Evolutionary conservation across 2,888 invertebrate genomes (phyloP).

Genomic region (Acrobasis consociella): DNA sequence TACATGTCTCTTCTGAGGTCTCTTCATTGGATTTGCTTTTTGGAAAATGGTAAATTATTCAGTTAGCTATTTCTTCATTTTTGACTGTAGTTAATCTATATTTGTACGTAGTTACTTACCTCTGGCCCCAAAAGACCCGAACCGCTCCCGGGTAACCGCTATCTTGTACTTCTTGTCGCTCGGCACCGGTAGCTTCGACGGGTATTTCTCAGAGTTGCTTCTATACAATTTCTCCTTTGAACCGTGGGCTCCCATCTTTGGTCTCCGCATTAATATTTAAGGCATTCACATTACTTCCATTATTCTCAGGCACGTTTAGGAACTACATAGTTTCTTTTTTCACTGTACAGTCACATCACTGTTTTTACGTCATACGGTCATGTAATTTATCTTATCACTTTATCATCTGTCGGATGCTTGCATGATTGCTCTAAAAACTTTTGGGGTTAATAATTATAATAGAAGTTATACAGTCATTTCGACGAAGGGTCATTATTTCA

Average conservation of each 20-base stretch:
- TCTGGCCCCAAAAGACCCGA: conserved; percentile 87
- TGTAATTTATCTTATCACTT: conserved; percentile 28
- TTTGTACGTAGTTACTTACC: conserved; percentile 61
- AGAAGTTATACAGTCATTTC: not conserved
- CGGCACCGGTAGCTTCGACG: conserved; percentile 80
- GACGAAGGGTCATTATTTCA: conserved; percentile 51
- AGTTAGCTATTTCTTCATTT: too few species aligned
- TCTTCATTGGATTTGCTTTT: too few species aligned
- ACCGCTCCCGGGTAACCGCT: conserved; percentile 86
- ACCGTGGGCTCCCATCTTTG: conserved; percentile 89
- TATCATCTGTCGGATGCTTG: conserved; percentile 42
- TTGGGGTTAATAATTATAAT: conserved; percentile 25
- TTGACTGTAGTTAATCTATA: too few species aligned
- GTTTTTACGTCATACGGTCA: conserved; percentile 36
- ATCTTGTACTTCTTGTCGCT: conserved; percentile 82
- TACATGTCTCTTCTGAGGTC: too few species aligned
- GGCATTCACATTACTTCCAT: conserved; percentile 50
- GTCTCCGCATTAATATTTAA: conserved; percentile 62
- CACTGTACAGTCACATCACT: conserved; percentile 59
- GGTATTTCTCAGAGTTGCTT: conserved; percentile 84
- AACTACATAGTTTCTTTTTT: conserved; percentile 47
- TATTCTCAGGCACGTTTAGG: conserved; percentile 45
- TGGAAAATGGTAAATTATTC: too few species aligned
- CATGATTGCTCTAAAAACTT: conserved; percentile 35
- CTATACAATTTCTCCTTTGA: conserved; percentile 89